Evolutionary conservation across 1,140 invertebrate genomes (phyloP), one percentile per base, ranked within the genome.

Genomic region (Euglossa dilemma): DNA sequence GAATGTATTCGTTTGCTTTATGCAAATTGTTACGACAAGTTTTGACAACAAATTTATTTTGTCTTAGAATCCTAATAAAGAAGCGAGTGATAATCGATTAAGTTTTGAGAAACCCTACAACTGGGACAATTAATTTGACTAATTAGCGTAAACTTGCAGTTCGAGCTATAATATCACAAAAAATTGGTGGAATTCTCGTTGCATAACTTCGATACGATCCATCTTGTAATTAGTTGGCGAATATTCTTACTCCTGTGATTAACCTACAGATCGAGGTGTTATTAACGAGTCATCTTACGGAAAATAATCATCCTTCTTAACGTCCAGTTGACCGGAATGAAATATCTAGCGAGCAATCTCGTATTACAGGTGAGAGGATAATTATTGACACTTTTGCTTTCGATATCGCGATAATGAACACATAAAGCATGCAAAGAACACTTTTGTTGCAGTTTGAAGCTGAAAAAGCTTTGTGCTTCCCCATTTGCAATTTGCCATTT

Each of bases 311-410:
- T 80, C 69, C 28, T 70, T 79, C 66, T 64, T 23, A 28, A 56
- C 61, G 81, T 43, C 54, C 66, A 54, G 64, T n/a, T 85, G 83
- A 76, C 71, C 77, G 45, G 64, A 70, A 76, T 67, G 63, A n/a
- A 78, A 78, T 72, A 54, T 80, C 83, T 80, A 56, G 77, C 83
- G 83, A 64, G 67, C 59, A 75, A 80, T 82, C 70, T 84, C 83
- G 66, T 76, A 59, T 47, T 59, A 78, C 69, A 79, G 84, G 14
- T 85, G 79, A 72, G 76, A 57, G 67, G 82, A 56, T 83, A 85
- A 83, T 83, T 85, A 87, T 87, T 70, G 84, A 28, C 16, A 59
- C 57, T 75, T 61, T 66, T 69, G 56, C 50, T n/a, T 28, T 36
- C 70, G 50, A 67, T 64, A 25, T 5, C 25, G 47, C 50, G 14